Percentiles rank a stretch among this genome's conserved stretches.
Evolutionary conservation across 1,140 invertebrate genomes (phyloP).

Genomic region (Colletes gigas): DNA sequence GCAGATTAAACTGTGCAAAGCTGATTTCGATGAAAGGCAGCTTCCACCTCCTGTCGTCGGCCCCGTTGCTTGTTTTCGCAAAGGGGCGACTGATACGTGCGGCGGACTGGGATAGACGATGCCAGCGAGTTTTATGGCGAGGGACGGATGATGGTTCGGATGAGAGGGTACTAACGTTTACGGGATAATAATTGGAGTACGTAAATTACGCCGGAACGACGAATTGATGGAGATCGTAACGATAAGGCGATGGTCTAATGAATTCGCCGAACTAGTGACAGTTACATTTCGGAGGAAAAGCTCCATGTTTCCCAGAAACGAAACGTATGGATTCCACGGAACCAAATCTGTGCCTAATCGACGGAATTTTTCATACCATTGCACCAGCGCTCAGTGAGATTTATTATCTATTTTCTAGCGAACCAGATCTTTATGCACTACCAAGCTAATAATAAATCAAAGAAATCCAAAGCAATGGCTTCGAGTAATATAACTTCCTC

Average conservation of each 20-base stretch:
- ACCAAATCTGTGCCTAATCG: too few relatives aligned
- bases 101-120: neutral
- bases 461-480: too few relatives aligned
- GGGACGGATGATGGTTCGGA: slow-evolving; percentile 1
- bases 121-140: neutral
- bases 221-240: slow-evolving; percentile 23
- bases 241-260: slow-evolving; percentile 10
- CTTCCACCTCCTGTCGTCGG: neutral
- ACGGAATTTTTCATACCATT: too few relatives aligned
- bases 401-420: too few relatives aligned
- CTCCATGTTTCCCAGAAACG: too few relatives aligned
- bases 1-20: slow-evolving; percentile 40
- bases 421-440: too few relatives aligned
- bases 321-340: too few relatives aligned
- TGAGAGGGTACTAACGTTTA: slow-evolving; percentile 20
- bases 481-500: too few relatives aligned
- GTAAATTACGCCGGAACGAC: slow-evolving; percentile 17
- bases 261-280: neutral
- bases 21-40: slow-evolving; percentile 44
- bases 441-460: too few relatives aligned
- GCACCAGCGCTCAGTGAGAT: too few relatives aligned
- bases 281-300: neutral
- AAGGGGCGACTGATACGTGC: neutral
- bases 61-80: neutral
- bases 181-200: slow-evolving; percentile 25